Conservation (phyloP, 2,797 vertebrate genomes). For the Hozukius guyotensis region DNA sequence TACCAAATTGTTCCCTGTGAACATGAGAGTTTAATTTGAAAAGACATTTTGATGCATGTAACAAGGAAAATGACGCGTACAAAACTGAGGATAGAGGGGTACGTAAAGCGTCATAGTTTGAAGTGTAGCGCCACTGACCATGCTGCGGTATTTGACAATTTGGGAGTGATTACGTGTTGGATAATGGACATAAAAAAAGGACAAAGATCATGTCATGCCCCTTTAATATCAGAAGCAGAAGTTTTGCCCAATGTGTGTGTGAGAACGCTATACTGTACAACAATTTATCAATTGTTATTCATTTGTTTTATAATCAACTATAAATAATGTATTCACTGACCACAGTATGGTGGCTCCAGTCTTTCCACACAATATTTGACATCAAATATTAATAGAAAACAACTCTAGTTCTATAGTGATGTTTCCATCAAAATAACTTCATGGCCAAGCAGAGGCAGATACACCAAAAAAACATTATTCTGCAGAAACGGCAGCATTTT, state of each 20-base stretch:
- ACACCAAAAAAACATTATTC: neutral
- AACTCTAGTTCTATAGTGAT: neutral
- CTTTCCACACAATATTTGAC: neutral
- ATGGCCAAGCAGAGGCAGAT: too few species aligned
- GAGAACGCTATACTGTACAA: neutral
- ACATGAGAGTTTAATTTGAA: too few species aligned
- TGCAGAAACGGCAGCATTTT: neutral
- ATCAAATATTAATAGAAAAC: neutral
- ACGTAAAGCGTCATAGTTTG: too few species aligned
- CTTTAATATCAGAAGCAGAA: neutral
- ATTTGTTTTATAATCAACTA: neutral
- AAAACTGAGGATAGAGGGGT: too few species aligned
- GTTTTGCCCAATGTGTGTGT: neutral
- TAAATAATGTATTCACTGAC: neutral
- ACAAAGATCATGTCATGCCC: neutral
- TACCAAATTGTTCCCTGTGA: too few species aligned
- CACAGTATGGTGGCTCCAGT: neutral
- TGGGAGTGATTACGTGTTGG: too few species aligned
- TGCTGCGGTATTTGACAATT: too few species aligned
- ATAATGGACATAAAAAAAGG: neutral
- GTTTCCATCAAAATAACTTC: neutral
- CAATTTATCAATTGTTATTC: neutral
- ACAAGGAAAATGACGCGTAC: too few species aligned
- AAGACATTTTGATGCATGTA: too few species aligned
- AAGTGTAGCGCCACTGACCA: too few species aligned